Evolutionary conservation across 2,797 vertebrate species (phyloP).

Genomic region (Neomorphus geoffroyi): DNA sequence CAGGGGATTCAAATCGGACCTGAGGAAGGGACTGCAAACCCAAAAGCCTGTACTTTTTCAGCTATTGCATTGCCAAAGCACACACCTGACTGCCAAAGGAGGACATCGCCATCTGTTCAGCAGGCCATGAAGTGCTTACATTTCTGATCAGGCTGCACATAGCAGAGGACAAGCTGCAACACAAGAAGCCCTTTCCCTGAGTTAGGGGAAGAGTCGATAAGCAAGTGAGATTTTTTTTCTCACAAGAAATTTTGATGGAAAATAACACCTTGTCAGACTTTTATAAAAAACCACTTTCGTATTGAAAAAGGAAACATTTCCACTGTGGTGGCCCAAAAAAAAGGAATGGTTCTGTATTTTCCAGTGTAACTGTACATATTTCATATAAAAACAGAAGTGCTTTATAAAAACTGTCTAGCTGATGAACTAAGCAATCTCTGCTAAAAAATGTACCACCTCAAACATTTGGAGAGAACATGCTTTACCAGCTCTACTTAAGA

Average conservation of each 20-base stretch:
- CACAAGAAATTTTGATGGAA: neutral
- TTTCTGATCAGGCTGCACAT: neutral
- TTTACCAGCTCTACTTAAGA: neutral
- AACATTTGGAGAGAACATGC: neutral
- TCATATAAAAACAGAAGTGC: neutral
- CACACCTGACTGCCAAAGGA: neutral
- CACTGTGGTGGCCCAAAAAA: neutral
- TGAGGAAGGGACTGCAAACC: fast-evolving
- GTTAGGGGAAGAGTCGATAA: neutral
- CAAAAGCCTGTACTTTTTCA: neutral
- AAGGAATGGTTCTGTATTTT: neutral
- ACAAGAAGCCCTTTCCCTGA: neutral
- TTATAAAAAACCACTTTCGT: neutral
- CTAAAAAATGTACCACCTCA: neutral
- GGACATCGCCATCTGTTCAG: neutral
- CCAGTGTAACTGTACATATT: neutral
- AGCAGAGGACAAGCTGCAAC: neutral
- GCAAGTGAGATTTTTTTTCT: neutral
- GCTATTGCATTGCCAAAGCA: fast-evolving
- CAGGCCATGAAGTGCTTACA: fast-evolving
- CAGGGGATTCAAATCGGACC: too few relatives aligned
- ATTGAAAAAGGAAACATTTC: constrained; percentile 1
- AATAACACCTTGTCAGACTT: neutral
- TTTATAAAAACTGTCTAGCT: neutral
- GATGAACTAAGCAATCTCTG: neutral